Evolutionary conservation across 2,888 invertebrate genomes (phyloP).

Genomic region (Chymomyza caudatula): DNA sequence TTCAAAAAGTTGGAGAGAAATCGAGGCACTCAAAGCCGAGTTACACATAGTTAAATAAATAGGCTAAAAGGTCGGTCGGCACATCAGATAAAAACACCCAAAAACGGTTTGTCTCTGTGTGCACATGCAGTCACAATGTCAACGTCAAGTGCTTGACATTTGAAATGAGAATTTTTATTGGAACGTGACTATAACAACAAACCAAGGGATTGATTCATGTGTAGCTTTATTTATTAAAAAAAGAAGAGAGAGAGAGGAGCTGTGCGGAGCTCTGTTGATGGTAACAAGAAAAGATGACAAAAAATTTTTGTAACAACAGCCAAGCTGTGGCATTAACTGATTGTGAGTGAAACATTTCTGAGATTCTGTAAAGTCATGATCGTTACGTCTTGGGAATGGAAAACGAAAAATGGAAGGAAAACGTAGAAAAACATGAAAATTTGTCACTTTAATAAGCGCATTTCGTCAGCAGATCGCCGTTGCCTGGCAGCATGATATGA

Average conservation of each 20-base stretch:
- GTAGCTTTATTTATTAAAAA: conserved; percentile 22
- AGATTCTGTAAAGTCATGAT: conserved; percentile 54
- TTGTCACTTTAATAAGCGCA: conserved; percentile 69
- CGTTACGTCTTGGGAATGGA: conserved; percentile 8
- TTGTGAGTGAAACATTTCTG: not conserved
- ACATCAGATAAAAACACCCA: not conserved
- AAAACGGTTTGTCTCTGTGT: not conserved
- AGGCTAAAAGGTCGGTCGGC: not conserved
- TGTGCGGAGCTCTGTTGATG: not conserved
- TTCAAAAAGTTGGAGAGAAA: not conserved
- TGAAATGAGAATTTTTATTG: not conserved
- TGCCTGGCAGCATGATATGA: not conserved
- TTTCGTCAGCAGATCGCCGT: too few species aligned
- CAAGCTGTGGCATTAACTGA: not conserved
- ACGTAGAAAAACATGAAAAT: conserved; percentile 43
- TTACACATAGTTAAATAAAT: not conserved
- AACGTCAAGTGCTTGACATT: conserved; percentile 18
- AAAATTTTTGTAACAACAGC: not conserved
- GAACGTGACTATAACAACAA: conserved; percentile 48
- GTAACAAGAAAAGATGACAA: not conserved
- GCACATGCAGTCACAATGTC: not conserved
- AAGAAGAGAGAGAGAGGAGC: conserved; percentile 43
- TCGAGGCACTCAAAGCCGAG: not conserved
- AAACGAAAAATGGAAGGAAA: conserved; percentile 11
- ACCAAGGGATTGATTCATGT: conserved; percentile 42